phyloP scores from a whole-genome alignment of 1,140 invertebrate genomes.

The Nebria ingens region DNA sequence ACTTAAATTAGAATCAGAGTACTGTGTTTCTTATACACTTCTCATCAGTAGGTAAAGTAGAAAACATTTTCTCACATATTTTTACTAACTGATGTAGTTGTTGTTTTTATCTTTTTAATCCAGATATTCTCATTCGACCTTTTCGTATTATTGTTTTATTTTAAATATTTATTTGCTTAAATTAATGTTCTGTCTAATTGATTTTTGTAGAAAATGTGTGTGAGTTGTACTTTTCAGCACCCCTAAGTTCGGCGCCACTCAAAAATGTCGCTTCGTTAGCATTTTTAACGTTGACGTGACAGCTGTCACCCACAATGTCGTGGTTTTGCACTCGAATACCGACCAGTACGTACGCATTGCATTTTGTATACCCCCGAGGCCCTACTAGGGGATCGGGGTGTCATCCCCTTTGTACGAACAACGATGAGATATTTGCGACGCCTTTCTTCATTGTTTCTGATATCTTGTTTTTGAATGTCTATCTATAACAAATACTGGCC shows the following conservation, averaged over 20 bases:
- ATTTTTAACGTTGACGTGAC: conserved; percentile 17
- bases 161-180: no score
- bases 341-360: conserved; percentile 16
- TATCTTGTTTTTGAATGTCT: neutral
- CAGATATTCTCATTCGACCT: no score
- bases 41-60: no score
- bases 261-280: conserved; percentile 18
- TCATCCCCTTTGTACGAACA: no score
- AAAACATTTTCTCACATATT: no score
- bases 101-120: neutral
- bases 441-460: neutral
- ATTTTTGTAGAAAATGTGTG: no score
- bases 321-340: conserved; percentile 27
- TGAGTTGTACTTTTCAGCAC: no score
- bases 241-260: neutral
- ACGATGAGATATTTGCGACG: neutral
- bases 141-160: no score
- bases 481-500: no score
- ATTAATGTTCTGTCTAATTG: no score
- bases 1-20: no score
- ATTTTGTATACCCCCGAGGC: neutral
- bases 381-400: neutral
- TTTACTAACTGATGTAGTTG: no score
- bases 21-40: neutral
- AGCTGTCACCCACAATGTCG: neutral